These are phyloP conservation scores for Rhamphomyia laevipes DNA, from an alignment of 2,888 invertebrate species.

Conservation along the genomic window DNA sequence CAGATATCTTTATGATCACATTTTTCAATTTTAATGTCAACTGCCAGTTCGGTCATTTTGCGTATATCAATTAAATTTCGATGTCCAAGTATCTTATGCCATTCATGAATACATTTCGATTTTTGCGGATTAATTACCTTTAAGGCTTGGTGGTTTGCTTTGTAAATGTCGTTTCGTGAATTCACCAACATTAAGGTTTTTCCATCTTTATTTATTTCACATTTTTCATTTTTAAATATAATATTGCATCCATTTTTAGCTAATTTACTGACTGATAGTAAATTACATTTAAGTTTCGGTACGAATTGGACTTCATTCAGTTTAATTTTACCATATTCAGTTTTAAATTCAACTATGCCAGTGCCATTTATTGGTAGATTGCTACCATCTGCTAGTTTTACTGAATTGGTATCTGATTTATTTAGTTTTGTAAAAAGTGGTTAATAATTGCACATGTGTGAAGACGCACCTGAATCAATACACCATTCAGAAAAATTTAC, in stretches of 20 bases:
- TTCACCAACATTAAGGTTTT: slow-evolving; percentile 1
- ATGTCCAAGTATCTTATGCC: slow-evolving; percentile 15
- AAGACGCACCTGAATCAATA: slow-evolving; percentile 15
- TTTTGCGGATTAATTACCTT: not conserved
- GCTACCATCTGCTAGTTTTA: slow-evolving; percentile 14
- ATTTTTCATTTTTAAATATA: slow-evolving; percentile 7
- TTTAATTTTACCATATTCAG: not conserved
- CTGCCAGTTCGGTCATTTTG: slow-evolving; percentile 6
- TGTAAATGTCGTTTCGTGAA: slow-evolving; percentile 2
- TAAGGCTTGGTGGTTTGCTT: not conserved
- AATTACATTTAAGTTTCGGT: slow-evolving; percentile 11
- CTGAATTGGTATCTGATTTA: slow-evolving; percentile 8
- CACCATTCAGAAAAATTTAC: slow-evolving; percentile 9
- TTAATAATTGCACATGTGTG: slow-evolving; percentile 13
- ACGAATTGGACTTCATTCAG: slow-evolving; percentile 14
- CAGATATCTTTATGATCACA: slow-evolving; percentile 10
- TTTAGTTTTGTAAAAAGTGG: slow-evolving; percentile 10
- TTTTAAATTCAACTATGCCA: slow-evolving; percentile 6
- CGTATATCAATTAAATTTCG: slow-evolving; percentile 8
- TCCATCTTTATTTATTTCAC: slow-evolving; percentile 5
- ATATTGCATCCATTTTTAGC: slow-evolving; percentile 7
- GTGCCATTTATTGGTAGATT: slow-evolving; percentile 9
- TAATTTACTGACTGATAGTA: slow-evolving; percentile 10
- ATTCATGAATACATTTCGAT: slow-evolving; percentile 12
- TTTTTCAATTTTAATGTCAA: slow-evolving; percentile 8